Evolutionary conservation across 2,113 vertebrate species (phyloP).

Genomic region (Solea senegalensis): DNA sequence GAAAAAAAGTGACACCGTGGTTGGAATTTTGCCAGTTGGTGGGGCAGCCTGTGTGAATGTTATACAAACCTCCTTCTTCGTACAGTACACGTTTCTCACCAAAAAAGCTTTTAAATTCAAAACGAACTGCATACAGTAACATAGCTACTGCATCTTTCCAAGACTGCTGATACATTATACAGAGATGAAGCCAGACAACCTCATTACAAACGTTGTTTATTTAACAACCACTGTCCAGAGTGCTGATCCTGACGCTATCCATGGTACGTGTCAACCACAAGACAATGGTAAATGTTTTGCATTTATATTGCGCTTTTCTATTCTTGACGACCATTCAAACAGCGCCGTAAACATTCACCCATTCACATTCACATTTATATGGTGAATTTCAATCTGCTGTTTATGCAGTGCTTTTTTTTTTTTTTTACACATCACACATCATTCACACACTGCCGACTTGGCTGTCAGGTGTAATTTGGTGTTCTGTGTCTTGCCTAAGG

Average conservation of each 20-base stretch:
- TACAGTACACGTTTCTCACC: too few relatives aligned
- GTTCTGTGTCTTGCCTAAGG: background rate
- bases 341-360: too few relatives aligned
- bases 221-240: conserved; percentile 14
- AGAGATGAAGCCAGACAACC: background rate
- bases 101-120: too few relatives aligned
- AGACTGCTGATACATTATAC: background rate
- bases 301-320: background rate
- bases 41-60: conserved; percentile 33
- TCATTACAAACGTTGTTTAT: background rate
- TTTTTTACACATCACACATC: background rate
- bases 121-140: too few relatives aligned
- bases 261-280: background rate
- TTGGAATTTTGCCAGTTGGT: conserved; percentile 49
- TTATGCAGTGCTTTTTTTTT: too few relatives aligned
- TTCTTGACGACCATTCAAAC: background rate
- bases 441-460: background rate
- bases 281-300: background rate
- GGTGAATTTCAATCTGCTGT: too few relatives aligned
- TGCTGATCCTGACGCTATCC: conserved; percentile 12
- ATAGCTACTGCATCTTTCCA: background rate
- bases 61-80: too few relatives aligned
- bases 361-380: too few relatives aligned
- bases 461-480: background rate
- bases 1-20: conserved; percentile 49